Percentiles rank a stretch among this genome's conserved stretches.
phyloP scores from a whole-genome alignment of 2,113 vertebrate species.

The Otus sunia region DNA sequence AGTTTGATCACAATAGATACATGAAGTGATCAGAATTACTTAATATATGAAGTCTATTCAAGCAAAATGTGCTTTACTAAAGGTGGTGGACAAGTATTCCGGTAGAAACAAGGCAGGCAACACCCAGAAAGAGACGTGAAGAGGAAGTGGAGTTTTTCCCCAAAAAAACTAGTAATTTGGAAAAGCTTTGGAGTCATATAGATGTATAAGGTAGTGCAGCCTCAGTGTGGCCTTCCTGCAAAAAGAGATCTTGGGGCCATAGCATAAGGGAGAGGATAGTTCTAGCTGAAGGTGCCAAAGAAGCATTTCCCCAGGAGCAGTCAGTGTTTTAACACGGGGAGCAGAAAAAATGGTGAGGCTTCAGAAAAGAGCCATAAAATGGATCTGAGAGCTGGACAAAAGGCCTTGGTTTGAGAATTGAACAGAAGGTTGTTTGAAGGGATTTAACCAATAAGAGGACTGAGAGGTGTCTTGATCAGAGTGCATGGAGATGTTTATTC shows the following conservation, averaged over 20 bases:
- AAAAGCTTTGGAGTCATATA: not conserved
- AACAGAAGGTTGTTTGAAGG: not conserved
- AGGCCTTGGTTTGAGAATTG: not conserved
- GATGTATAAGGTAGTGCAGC: not conserved
- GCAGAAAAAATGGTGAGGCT: not conserved
- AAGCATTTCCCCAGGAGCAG: not conserved
- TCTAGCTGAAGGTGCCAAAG: not conserved
- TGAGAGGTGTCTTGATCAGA: not conserved
- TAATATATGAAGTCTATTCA: not conserved
- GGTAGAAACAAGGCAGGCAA: not conserved
- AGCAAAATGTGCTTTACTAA: not conserved
- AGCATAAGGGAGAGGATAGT: not conserved
- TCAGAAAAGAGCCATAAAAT: not conserved
- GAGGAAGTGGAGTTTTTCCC: not conserved
- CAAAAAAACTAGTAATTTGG: not conserved
- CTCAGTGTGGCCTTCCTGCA: not conserved
- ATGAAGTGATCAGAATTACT: not conserved
- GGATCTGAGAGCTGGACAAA: not conserved
- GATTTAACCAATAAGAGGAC: not conserved
- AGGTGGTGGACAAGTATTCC: not conserved
- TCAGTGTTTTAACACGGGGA: fast-evolving
- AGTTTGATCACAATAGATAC: not conserved
- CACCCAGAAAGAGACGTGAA: not conserved
- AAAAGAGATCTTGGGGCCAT: not conserved
- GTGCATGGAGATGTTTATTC: not conserved